Base-by-base conservation (phyloP, 2,113 vertebrate species). In the Carlito syrichta region DNA sequence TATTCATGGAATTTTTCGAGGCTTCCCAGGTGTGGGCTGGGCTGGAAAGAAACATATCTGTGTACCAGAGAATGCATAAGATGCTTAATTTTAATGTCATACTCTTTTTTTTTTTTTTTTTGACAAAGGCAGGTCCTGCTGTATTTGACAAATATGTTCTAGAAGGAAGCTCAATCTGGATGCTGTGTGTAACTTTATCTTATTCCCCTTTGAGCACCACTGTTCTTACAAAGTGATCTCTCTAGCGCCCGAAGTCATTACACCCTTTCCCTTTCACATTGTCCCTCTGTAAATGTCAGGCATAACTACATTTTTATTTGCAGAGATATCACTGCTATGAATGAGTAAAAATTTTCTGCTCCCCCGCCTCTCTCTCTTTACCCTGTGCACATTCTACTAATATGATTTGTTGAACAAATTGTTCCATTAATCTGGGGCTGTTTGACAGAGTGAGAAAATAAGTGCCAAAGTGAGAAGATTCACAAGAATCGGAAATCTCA, bases 331-430 rank as follows among this genome's bases (percentile, higher is more conserved):
- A 97, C 98, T 93, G 98, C 98, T 98, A 98, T 99, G 99, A 99
- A 99, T 99, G 99, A 98, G 98, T 98, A 98, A 98, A 98, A 98
- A 98, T 98, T 98, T 97, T 98, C 98, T 97, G 96, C 98, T 98
- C 98, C 98, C 98, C 98, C 98, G 92, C 99, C 99, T 98, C 98
- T 95, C 98, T 98, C 98, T 98, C 99, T 99, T 99, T 98, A 98
- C 98, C 99, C 98, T 98, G 98, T 98, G 98, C 94, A 98, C 98
- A 99, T 99, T 99, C 99, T 98, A 98, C 99, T 99, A 99, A 99
- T 99, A 99, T 99, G 99, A 99, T 99, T 99, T 99, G 99, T 99
- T 98, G 99, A 99, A 99, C 99, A 99, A 99, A 99, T 99, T 99
- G 99, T 99, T 99, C 99, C 99, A 99, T 99, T 99, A 99, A 99